Evolutionary conservation across 2,888 invertebrate genomes (phyloP).

Genomic region (Ligdia adustata): DNA sequence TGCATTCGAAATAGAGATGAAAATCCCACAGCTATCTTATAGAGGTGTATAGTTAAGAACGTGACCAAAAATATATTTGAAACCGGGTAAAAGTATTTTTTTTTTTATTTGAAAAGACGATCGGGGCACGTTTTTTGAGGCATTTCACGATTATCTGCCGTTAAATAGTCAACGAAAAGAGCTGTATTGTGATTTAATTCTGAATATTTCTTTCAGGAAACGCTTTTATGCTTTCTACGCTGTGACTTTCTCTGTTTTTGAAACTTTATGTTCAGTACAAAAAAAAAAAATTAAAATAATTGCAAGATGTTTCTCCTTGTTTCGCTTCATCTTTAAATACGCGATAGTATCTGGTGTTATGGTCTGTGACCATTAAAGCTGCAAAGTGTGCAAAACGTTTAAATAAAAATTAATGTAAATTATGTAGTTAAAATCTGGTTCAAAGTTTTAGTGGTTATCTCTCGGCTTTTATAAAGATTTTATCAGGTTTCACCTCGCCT

Average conservation of each 20-base stretch:
- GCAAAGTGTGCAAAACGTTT: too few species aligned
- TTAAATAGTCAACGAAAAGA: too few species aligned
- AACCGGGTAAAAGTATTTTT: constrained; percentile 17
- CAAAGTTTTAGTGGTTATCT: constrained; percentile 43
- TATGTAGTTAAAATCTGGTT: constrained; percentile 22
- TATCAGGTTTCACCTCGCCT: constrained; percentile 50
- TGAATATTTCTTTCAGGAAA: constrained; percentile 4
- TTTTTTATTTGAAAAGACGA: too few species aligned
- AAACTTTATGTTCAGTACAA: too few species aligned
- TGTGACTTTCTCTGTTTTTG: too few species aligned
- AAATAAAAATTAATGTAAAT: not conserved
- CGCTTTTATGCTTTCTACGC: not conserved
- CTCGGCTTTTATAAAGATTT: constrained; percentile 42
- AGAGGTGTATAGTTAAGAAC: constrained; percentile 1
- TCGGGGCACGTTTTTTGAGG: constrained; percentile 24
- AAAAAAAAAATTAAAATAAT: too few species aligned
- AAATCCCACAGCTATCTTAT: not conserved
- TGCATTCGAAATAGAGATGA: not conserved
- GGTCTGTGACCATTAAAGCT: too few species aligned
- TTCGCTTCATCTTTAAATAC: too few species aligned
- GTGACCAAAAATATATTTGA: constrained; percentile 19
- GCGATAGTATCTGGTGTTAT: too few species aligned
- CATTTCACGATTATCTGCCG: constrained; percentile 9
- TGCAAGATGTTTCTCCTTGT: too few species aligned
- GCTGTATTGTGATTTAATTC: too few species aligned